A percentile compares a stretch with the other conserved stretches of the same genome.
Evolutionary conservation across 2,113 vertebrate genomes (phyloP).

Genomic region (human (Homo sapiens)): GRCh38 chrX:144409501-144410000

Average conservation of each 20-base stretch:
- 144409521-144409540: neutral
- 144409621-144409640: constrained; percentile 30
- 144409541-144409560: neutral
- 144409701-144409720: constrained; percentile 62
- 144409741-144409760: constrained; percentile 67
- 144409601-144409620: constrained; percentile 46
- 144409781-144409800: constrained; percentile 58
- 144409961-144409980: constrained; percentile 56
- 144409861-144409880: constrained; percentile 61
- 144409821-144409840: constrained; percentile 60
- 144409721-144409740: constrained; percentile 56
- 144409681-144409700: constrained; percentile 49
- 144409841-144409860: constrained; percentile 57
- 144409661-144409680: constrained; percentile 19
- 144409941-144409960: constrained; percentile 37
- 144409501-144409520: neutral
- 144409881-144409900: constrained; percentile 55
- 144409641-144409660: constrained; percentile 67
- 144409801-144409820: constrained; percentile 66
- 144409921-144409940: constrained; percentile 63
- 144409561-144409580: constrained; percentile 33
- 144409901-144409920: constrained; percentile 52
- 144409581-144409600: neutral
- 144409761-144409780: constrained; percentile 70
- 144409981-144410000: constrained; percentile 17